Evolutionary conservation across 2,113 vertebrate genomes (phyloP).

Genomic region (Pardalotus punctatus): DNA sequence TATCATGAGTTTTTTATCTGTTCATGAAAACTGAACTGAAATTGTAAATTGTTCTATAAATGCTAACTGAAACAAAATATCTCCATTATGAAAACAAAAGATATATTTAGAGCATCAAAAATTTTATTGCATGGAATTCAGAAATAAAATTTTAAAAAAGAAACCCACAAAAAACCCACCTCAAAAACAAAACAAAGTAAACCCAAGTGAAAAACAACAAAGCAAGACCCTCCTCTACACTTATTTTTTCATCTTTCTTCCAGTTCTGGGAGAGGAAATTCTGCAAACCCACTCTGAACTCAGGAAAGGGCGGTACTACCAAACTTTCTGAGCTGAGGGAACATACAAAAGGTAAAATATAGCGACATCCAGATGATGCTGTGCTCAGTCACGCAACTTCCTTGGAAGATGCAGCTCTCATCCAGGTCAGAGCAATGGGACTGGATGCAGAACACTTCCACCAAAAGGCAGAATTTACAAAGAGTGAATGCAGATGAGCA

Average conservation of each 20-base stretch:
- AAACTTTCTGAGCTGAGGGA: conserved; percentile 43
- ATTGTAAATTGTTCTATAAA: neutral
- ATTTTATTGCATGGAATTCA: conserved; percentile 65
- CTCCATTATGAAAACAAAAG: neutral
- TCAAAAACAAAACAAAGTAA: neutral
- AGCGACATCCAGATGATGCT: neutral
- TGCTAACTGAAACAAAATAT: conserved; percentile 16
- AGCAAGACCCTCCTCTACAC: conserved; percentile 34
- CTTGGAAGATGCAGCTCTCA: neutral
- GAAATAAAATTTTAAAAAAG: conserved; percentile 40
- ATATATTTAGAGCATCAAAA: conserved; percentile 43
- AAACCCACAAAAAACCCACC: neutral
- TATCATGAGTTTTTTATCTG: neutral
- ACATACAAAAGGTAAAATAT: conserved; percentile 52
- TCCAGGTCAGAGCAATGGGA: neutral
- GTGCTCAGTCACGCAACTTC: neutral
- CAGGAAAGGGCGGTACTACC: conserved; percentile 59
- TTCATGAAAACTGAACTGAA: conserved; percentile 37
- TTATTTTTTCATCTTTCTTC: neutral
- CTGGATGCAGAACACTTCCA: neutral
- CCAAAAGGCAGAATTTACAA: neutral
- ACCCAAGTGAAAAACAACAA: neutral
- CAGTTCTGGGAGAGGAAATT: conserved; percentile 59
- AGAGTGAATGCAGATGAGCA: neutral
- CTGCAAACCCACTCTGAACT: conserved; percentile 52